Evolutionary conservation across 2,797 vertebrate genomes (phyloP).

Genomic region (Microctenopoma stevenorrisi): DNA sequence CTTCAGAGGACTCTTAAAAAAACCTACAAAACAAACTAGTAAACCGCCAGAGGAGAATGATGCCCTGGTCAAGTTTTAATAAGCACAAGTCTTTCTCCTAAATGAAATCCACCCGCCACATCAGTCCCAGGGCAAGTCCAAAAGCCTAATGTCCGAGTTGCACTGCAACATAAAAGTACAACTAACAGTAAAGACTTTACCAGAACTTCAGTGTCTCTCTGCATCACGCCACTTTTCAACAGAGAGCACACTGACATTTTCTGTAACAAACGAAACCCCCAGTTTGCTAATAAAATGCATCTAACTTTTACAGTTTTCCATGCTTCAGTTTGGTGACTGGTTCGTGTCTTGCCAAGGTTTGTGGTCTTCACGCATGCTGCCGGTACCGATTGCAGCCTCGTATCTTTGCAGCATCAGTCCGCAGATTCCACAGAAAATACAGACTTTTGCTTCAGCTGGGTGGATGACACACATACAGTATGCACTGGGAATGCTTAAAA

Average conservation of each 20-base stretch:
- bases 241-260: slow-evolving; percentile 1
- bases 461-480: slow-evolving; percentile 39
- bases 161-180: slow-evolving; percentile 54
- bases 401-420: slow-evolving; percentile 42
- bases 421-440: slow-evolving; percentile 59
- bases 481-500: slow-evolving; percentile 51
- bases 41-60: slow-evolving; percentile 52
- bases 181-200: slow-evolving; percentile 49
- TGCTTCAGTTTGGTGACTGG: slow-evolving; percentile 33
- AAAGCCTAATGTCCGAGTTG: slow-evolving; percentile 51
- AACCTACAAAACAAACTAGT: slow-evolving; percentile 55
- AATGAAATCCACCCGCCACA: slow-evolving; percentile 17
- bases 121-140: slow-evolving; percentile 37
- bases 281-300: slow-evolving; percentile 34
- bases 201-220: slow-evolving; percentile 40
- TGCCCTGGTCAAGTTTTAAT: slow-evolving; percentile 25
- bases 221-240: slow-evolving; percentile 20
- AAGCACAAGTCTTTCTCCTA: slow-evolving; percentile 24
- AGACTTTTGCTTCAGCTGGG: slow-evolving; percentile 73
- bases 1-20: slow-evolving; percentile 38
- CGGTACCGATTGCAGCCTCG: slow-evolving; percentile 23
- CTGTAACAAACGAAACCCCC: slow-evolving; percentile 22
- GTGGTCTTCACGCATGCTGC: slow-evolving; percentile 20
- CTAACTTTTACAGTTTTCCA: slow-evolving; percentile 18
- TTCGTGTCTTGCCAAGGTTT: slow-evolving; percentile 23